Conservation (phyloP, 2,113 vertebrate species). For the Chlamydotis undulata region DNA sequence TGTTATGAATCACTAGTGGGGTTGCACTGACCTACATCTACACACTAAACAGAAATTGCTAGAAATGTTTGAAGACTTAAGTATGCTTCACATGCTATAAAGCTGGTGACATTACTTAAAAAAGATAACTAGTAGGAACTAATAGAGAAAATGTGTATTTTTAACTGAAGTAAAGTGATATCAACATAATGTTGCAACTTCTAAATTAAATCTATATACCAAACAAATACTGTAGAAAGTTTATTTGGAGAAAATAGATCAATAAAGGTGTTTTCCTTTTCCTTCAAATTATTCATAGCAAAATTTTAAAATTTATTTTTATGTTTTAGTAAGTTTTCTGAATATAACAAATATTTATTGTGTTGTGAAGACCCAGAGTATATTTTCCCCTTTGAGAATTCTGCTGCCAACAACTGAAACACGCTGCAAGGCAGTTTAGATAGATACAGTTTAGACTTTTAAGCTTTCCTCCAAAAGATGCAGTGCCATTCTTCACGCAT, state of each 20-base stretch:
- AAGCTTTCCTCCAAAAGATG: background rate
- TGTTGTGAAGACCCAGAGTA: background rate
- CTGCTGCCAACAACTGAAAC: background rate
- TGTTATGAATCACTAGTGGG: background rate
- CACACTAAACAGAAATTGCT: background rate
- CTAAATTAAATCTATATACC: background rate
- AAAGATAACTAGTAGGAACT: background rate
- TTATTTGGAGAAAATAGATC: background rate
- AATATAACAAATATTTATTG: background rate
- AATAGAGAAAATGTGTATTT: background rate
- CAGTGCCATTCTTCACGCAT: background rate
- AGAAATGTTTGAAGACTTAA: background rate
- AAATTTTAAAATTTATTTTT: background rate
- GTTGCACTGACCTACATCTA: background rate
- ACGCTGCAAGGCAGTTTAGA: background rate
- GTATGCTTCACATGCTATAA: background rate
- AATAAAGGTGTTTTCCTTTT: background rate
- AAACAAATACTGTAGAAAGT: background rate
- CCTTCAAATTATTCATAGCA: background rate
- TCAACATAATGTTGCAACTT: background rate
- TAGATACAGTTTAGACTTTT: background rate
- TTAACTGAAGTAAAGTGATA: background rate
- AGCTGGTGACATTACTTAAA: background rate
- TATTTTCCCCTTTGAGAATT: background rate
- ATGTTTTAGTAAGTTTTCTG: background rate